Percentiles rank a stretch among this genome's conserved stretches.
Evolutionary conservation across 2,113 vertebrate species (phyloP).

Genomic region (Cynoglossus semilaevis): DNA sequence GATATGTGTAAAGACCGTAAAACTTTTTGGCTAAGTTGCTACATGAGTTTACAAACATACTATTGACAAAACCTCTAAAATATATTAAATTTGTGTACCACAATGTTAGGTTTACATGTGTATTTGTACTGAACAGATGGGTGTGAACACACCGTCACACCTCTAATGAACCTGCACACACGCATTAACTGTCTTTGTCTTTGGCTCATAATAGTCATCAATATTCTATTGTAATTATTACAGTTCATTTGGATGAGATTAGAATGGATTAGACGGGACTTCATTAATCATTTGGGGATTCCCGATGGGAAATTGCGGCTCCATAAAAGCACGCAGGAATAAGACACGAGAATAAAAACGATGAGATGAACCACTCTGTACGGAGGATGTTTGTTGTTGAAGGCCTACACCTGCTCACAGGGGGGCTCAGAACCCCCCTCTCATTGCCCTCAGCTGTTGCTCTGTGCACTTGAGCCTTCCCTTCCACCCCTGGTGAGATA

Average conservation of each 20-base stretch:
- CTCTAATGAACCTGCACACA: neutral
- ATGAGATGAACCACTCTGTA: neutral
- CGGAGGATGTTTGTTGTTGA: constrained; percentile 50
- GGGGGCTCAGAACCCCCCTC: constrained; percentile 32
- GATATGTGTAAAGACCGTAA: too few relatives aligned
- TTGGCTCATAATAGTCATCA: constrained; percentile 5
- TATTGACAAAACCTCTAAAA: too few relatives aligned
- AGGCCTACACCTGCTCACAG: constrained; percentile 11
- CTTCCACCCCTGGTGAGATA: constrained; percentile 49
- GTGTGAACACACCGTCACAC: neutral
- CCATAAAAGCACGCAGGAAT: too few relatives aligned
- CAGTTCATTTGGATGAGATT: constrained; percentile 24
- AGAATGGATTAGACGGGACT: neutral
- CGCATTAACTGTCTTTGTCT: constrained; percentile 12
- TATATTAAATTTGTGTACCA: too few relatives aligned
- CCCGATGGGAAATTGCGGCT: too few relatives aligned
- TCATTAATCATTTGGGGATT: too few relatives aligned
- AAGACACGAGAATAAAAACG: too few relatives aligned
- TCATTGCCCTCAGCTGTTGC: constrained; percentile 27
- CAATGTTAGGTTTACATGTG: too few relatives aligned
- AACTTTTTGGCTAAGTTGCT: too few relatives aligned
- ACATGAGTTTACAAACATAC: too few relatives aligned
- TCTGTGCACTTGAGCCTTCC: constrained; percentile 17
- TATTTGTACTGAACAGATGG: too few relatives aligned
- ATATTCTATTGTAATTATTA: too few relatives aligned